Conservation (phyloP, 2,888 invertebrate genomes). For the Epinotia brunnichana region DNA sequence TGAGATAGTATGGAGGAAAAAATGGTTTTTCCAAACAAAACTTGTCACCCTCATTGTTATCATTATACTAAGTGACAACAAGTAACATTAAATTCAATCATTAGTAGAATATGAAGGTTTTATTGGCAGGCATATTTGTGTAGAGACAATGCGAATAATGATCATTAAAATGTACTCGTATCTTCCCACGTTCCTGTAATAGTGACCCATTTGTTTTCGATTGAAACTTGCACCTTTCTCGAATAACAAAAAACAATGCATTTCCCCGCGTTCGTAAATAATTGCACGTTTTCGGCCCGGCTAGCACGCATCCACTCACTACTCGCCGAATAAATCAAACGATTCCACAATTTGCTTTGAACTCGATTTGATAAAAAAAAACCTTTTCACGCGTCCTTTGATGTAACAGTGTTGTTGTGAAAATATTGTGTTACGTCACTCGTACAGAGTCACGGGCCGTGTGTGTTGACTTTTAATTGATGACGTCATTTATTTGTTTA, state of each 20-base stretch:
- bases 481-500: not conserved
- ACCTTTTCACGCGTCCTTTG: conserved; percentile 28
- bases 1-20: not conserved
- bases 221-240: not conserved
- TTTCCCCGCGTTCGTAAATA: conserved; percentile 53
- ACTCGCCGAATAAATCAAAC: conserved; percentile 65
- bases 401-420: conserved; percentile 25
- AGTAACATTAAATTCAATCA: too few species aligned
- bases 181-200: not conserved
- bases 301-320: conserved; percentile 50
- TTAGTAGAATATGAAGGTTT: too few species aligned
- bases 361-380: conserved; percentile 50
- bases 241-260: conserved; percentile 32
- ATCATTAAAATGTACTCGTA: not conserved
- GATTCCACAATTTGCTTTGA: conserved; percentile 58
- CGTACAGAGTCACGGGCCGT: not conserved
- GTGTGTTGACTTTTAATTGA: conserved; percentile 3
- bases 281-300: conserved; percentile 54
- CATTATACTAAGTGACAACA: not conserved
- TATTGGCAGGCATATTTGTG: too few species aligned
- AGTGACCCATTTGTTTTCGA: not conserved
- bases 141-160: not conserved
- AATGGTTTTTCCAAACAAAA: not conserved
- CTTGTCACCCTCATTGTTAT: not conserved
- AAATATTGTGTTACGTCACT: conserved; percentile 23